Evolutionary conservation across 2,888 invertebrate genomes (phyloP).

Genomic region (Shargacucullia verbasci): DNA sequence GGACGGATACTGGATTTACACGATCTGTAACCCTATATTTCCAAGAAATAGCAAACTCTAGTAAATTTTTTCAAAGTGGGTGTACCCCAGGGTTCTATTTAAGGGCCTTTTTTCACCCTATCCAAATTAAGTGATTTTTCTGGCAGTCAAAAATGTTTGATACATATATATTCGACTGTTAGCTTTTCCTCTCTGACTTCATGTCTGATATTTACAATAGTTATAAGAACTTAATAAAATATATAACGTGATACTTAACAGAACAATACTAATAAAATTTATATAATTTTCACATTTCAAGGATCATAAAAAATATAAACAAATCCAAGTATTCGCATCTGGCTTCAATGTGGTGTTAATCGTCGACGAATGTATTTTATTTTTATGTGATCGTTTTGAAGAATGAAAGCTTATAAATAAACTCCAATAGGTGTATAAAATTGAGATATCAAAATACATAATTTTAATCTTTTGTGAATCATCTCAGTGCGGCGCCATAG

Average conservation of each 20-base stretch:
- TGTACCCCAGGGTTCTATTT: too few relatives aligned
- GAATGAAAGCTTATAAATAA: conserved; percentile 24
- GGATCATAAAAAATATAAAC: conserved; percentile 45
- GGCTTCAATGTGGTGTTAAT: conserved; percentile 34
- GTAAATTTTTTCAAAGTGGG: too few relatives aligned
- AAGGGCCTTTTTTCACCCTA: too few relatives aligned
- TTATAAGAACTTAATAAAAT: conserved; percentile 10
- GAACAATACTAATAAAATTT: conserved; percentile 37
- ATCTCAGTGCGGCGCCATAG: background rate
- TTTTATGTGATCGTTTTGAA: conserved; percentile 19
- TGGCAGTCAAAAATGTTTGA: too few relatives aligned
- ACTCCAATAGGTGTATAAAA: conserved; percentile 13
- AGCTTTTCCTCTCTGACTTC: too few relatives aligned
- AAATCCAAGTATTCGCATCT: conserved; percentile 45
- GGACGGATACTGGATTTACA: too few relatives aligned
- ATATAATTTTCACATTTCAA: conserved; percentile 56
- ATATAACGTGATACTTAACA: conserved; percentile 18
- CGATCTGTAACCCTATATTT: too few relatives aligned
- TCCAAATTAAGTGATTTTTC: too few relatives aligned
- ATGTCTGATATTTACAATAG: conserved; percentile 6
- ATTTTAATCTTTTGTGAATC: conserved; percentile 25
- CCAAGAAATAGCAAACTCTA: too few relatives aligned
- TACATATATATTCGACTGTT: too few relatives aligned
- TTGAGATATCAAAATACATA: conserved; percentile 19
- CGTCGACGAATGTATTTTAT: conserved; percentile 13